phyloP scores from a whole-genome alignment of 1,140 invertebrate species.

The Oppia nitens region DNA sequence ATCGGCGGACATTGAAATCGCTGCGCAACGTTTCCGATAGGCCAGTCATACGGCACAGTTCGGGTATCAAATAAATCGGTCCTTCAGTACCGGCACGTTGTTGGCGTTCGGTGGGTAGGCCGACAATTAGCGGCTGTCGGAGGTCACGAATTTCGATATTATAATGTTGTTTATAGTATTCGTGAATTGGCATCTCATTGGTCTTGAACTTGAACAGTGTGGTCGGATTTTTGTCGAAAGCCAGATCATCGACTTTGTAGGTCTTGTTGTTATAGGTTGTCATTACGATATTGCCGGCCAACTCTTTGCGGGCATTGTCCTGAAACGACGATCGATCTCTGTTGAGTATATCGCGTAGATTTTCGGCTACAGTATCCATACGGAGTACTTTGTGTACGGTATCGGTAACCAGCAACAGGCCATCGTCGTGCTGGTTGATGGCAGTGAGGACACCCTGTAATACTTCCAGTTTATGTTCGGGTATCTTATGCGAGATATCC shows the following conservation, averaged over 20 bases:
- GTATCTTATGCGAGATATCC: neutral
- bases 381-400: conserved; percentile 57
- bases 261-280: conserved; percentile 35
- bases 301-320: conserved; percentile 3
- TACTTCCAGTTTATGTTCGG: conserved; percentile 16
- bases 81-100: neutral
- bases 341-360: conserved; percentile 3
- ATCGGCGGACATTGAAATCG: conserved; percentile 24
- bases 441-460: conserved; percentile 42
- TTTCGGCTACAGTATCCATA: conserved; percentile 21
- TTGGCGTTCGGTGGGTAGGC: conserved; percentile 3
- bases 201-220: conserved; percentile 25
- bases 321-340: neutral
- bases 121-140: conserved; percentile 27
- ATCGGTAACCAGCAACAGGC: conserved; percentile 51
- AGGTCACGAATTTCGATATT: conserved; percentile 25
- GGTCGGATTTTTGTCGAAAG: conserved; percentile 29
- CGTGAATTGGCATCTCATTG: conserved; percentile 21
- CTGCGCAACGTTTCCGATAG: conserved; percentile 23
- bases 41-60: conserved; percentile 29
- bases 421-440: conserved; percentile 53
- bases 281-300: conserved; percentile 27
- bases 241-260: conserved; percentile 34
- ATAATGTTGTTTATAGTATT: conserved; percentile 31
- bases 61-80: conserved; percentile 25